Base-by-base conservation (phyloP, 2,113 vertebrate species). In the Mirounga angustirostris region DNA sequence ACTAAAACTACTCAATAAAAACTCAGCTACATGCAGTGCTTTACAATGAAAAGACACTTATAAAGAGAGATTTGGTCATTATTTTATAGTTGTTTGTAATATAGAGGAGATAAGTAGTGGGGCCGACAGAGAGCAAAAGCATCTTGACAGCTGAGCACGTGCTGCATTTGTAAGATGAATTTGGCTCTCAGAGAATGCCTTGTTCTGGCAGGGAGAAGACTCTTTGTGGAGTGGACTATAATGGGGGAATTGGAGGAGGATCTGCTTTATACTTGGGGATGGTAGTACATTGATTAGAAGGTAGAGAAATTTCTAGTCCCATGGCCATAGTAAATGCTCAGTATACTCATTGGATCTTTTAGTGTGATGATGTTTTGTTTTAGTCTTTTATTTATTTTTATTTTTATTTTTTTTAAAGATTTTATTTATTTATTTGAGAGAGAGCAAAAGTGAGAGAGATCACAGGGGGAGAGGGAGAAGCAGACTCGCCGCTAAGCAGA, bases 381-480 rank as follows among this genome's bases (percentile, higher is more conserved):
- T 33, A 79, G 59, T 84, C 30, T 96, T 92, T 95, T 92, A 28
- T 92, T 95, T 92, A 28, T 46, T 46, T 46, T 46, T 46, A 46
- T 46, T 46, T 46, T 46, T 46, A 46, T 46, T 46, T 46, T 8
- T 46, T 46, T 46, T 1, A 46, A 46, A 46, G 46, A 46, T 46
- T 46, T 46, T 9, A 46, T 46, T 46, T 46, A 46, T 46, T 46
- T 46, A 46, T 46, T 46, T 46, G 46, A 46, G 46, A 46, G 46
- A 46, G 46, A 46, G 46, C 46, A 46, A 46, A 46, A 46, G 46
- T 7, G 46, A 46, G 46, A 46, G 46, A 46, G 46, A 43, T 43
- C 40, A 43, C 40, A 46, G 46, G 46, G 46, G 46, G 46, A 46
- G 46, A 46, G 46, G 46, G 46, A 46, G 46, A 46, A 46, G 46